Evolutionary conservation across 2,797 vertebrate genomes (phyloP).

Genomic region (Protosalanx chinensis): DNA sequence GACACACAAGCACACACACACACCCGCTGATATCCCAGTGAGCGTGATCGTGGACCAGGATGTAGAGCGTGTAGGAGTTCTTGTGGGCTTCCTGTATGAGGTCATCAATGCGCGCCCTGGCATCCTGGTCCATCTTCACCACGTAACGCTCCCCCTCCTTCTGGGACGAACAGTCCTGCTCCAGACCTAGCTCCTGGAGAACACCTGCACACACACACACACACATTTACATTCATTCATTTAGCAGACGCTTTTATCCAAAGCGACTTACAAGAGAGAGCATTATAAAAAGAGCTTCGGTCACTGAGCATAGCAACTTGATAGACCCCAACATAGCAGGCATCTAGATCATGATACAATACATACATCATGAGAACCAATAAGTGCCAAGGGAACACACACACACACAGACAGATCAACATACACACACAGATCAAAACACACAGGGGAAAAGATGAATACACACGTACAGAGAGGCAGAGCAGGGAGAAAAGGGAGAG

Average conservation of each 20-base stretch:
- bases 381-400: neutral
- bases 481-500: neutral
- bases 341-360: neutral
- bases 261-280: neutral
- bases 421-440: neutral
- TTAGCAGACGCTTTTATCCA: too few species aligned
- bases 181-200: constrained; percentile 85
- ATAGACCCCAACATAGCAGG: neutral
- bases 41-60: constrained; percentile 94
- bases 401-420: neutral
- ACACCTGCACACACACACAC: constrained; percentile 73
- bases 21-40: constrained; percentile 95
- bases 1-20: neutral
- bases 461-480: neutral
- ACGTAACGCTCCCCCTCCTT: constrained; percentile 85
- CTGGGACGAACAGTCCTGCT: constrained; percentile 79
- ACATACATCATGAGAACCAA: too few species aligned
- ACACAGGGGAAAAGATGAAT: neutral
- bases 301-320: too few species aligned
- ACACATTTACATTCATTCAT: neutral
- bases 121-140: constrained; percentile 84
- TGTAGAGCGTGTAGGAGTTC: constrained; percentile 90
- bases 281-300: too few species aligned
- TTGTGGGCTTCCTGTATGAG: constrained; percentile 87
- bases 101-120: constrained; percentile 79